These are phyloP conservation scores for Anticlea derivata DNA, from an alignment of 2,888 invertebrate genomes.

Conservation along the genomic window DNA sequence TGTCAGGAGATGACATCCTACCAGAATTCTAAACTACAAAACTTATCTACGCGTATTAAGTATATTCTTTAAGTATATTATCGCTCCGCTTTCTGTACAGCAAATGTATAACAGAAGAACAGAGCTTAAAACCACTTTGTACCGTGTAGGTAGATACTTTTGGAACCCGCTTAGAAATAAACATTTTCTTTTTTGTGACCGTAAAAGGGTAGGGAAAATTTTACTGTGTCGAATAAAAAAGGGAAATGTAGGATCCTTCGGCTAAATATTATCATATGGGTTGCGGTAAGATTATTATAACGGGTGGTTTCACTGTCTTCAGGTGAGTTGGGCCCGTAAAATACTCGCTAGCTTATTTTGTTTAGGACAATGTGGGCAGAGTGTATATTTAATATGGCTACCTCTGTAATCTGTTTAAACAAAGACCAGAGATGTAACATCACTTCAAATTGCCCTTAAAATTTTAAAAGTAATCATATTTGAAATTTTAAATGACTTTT, in stretches of 20 bases:
- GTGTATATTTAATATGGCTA: neutral
- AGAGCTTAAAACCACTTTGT: slow-evolving; percentile 63
- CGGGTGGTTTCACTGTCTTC: slow-evolving; percentile 34
- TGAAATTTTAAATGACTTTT: too few species aligned
- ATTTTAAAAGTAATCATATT: too few species aligned
- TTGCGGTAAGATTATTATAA: slow-evolving; percentile 36
- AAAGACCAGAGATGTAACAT: neutral
- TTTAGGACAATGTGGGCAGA: slow-evolving; percentile 22
- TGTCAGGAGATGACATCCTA: too few species aligned
- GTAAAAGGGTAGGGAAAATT: slow-evolving; percentile 34
- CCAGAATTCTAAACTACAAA: too few species aligned
- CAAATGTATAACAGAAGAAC: slow-evolving; percentile 34
- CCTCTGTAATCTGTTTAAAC: slow-evolving; percentile 4
- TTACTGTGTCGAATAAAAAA: slow-evolving; percentile 41
- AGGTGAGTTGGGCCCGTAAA: slow-evolving; percentile 27
- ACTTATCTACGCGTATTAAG: neutral
- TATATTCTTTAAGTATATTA: neutral
- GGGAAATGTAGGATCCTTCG: slow-evolving; percentile 36
- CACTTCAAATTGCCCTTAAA: too few species aligned
- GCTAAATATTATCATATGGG: slow-evolving; percentile 40
- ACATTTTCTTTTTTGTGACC: slow-evolving; percentile 44
- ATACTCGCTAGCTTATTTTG: slow-evolving; percentile 28
- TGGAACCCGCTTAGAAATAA: slow-evolving; percentile 52
- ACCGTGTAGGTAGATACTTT: slow-evolving; percentile 43
- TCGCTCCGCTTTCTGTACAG: neutral